phyloP scores from a whole-genome alignment of 2,888 invertebrate genomes.

The Pecten maximus region DNA sequence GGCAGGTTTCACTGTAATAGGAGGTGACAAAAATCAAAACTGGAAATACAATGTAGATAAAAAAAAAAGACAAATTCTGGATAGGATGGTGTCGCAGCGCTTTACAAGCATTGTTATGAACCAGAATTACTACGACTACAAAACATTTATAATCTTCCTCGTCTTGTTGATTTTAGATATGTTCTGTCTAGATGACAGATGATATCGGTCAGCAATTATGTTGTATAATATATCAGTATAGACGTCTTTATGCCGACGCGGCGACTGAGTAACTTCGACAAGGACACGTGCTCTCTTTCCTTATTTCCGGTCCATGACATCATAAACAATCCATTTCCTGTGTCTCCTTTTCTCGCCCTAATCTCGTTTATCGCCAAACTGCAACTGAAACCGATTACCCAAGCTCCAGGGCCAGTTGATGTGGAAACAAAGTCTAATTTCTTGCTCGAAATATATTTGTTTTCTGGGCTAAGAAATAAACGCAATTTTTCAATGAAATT shows the following conservation, averaged over 20 bases:
- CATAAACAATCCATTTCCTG: constrained; percentile 30
- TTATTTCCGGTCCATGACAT: constrained; percentile 22
- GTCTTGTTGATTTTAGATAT: too few species aligned
- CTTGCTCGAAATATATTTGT: constrained; percentile 26
- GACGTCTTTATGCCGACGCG: background rate
- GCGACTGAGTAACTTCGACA: background rate
- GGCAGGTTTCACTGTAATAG: too few species aligned
- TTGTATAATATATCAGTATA: background rate
- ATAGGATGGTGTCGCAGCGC: too few species aligned
- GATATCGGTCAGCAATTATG: background rate
- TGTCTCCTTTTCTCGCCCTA: background rate
- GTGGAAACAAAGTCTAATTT: constrained; percentile 28
- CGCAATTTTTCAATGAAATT: constrained; percentile 25
- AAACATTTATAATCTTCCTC: too few species aligned
- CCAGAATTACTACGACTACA: too few species aligned
- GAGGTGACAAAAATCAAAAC: too few species aligned
- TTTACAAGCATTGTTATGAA: too few species aligned
- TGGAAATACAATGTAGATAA: too few species aligned
- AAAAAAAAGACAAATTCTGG: too few species aligned
- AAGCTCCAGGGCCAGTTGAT: background rate
- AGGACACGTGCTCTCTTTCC: background rate
- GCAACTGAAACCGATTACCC: background rate
- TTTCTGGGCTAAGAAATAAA: constrained; percentile 28
- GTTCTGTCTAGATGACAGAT: too few species aligned
- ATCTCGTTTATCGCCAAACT: constrained; percentile 4